These are phyloP conservation scores for Noctilio leporinus DNA, from an alignment of 2,113 vertebrate genomes.

Conservation along the genomic window DNA sequence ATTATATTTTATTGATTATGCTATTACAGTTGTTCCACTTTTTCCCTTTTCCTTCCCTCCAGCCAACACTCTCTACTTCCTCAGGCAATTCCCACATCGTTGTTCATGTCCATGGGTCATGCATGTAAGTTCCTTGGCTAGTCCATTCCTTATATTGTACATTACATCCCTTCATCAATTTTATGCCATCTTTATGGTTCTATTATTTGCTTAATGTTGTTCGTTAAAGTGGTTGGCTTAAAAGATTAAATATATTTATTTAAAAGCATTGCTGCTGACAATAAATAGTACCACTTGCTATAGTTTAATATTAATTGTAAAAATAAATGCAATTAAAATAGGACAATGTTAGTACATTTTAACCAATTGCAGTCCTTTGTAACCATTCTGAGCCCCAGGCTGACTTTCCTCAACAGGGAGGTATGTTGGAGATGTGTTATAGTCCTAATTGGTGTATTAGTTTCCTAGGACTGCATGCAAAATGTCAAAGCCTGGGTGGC, in stretches of 20 bases:
- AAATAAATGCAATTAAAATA: background rate
- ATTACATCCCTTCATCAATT: background rate
- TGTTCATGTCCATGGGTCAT: too few species aligned
- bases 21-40: too few species aligned
- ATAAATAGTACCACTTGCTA: background rate
- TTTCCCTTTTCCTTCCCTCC: too few species aligned
- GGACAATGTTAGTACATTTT: background rate
- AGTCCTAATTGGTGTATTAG: background rate
- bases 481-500: background rate
- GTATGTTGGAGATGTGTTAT: background rate
- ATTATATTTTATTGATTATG: too few species aligned
- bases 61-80: too few species aligned
- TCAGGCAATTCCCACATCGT: too few species aligned
- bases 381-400: background rate
- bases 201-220: background rate
- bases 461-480: background rate
- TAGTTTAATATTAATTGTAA: background rate
- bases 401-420: background rate
- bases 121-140: too few species aligned
- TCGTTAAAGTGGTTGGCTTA: background rate
- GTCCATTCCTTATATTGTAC: too few species aligned
- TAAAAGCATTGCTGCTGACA: background rate
- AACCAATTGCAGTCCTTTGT: background rate
- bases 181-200: background rate
- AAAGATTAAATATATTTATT: background rate